A percentile compares a stretch with the other conserved stretches of the same genome.
These are phyloP conservation scores for Scolopax rusticola DNA, from an alignment of 2,797 vertebrate species.

Conservation along the genomic window DNA sequence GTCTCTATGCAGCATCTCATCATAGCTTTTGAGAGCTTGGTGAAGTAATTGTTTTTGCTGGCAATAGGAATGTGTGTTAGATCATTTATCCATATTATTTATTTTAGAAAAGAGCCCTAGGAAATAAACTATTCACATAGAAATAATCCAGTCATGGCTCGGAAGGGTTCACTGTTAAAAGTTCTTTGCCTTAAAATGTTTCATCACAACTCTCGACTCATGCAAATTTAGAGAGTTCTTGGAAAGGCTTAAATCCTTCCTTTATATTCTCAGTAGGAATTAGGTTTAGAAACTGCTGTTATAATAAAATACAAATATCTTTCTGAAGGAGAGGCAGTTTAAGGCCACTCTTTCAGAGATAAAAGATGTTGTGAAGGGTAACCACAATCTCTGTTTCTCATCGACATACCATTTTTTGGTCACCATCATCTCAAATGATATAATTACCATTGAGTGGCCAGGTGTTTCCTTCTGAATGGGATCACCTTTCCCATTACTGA, in stretches of 20 bases:
- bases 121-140: background rate
- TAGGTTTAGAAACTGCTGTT: background rate
- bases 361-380: background rate
- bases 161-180: background rate
- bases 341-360: background rate
- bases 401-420: background rate
- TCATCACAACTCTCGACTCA: background rate
- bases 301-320: background rate
- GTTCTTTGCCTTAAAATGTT: background rate
- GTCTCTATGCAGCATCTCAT: background rate
- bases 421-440: background rate
- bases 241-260: background rate
- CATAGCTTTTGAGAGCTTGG: background rate
- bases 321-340: background rate
- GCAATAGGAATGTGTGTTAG: background rate
- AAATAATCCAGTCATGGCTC: background rate
- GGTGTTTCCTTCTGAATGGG: background rate
- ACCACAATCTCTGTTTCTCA: constrained; percentile 13
- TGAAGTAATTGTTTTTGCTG: background rate
- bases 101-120: background rate
- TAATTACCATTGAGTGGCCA: background rate
- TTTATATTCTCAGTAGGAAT: background rate
- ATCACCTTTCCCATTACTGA: background rate
- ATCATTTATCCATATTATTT: background rate
- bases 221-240: background rate